Base-by-base conservation (phyloP, 2,797 vertebrate species). In the Pseudochirops cupreus region DNA sequence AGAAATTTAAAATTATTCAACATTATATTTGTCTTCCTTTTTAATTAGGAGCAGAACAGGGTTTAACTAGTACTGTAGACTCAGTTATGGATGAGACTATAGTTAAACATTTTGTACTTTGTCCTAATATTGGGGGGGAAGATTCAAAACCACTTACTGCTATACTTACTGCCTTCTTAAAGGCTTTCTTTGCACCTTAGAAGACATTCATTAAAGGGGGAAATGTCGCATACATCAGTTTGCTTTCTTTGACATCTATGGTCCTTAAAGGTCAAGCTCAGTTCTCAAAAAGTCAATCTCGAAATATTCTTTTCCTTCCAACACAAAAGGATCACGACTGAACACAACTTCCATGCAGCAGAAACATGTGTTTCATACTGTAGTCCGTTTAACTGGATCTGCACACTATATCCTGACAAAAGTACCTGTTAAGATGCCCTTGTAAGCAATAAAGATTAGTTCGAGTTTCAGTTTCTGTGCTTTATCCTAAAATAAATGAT, bases 21-120 rank as follows among this genome's bases (percentile, higher is more conserved):
- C 96, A 95, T 98, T 97, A 93, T 82, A 97, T 97, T 96, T 98
- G 94, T 97, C 46, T 90, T 98, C 94, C 96, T 96, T 95, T 98
- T 98, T 97, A 95, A 74, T 90, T 98, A 95, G 95, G 58, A 96
- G 94, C 96, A 97, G 92, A 97, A 94, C 95, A 92, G n/a, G 96
- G 56, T 95, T 97, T 97, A 92, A 93, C 93, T 92, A 97, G 92
- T 98, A 94, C 96, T 57, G 97, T 74, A 95, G 92, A 95, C 87
- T 98, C 97, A 90, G 94, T 97, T 96, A 97, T 97, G 94, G 95
- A 95, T 97, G 56, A 96, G 92, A 59, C 46, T 95, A 24, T 53
- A 97, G 53, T 95, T 96, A 95, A 11, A 93, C 31, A 57, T 82
- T 31, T 95, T 96, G 94, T 33, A 92, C 56, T 96, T 96, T 82